Evolutionary conservation across 1,140 invertebrate species (phyloP).

Genomic region (Coenobita brevimanus): DNA sequence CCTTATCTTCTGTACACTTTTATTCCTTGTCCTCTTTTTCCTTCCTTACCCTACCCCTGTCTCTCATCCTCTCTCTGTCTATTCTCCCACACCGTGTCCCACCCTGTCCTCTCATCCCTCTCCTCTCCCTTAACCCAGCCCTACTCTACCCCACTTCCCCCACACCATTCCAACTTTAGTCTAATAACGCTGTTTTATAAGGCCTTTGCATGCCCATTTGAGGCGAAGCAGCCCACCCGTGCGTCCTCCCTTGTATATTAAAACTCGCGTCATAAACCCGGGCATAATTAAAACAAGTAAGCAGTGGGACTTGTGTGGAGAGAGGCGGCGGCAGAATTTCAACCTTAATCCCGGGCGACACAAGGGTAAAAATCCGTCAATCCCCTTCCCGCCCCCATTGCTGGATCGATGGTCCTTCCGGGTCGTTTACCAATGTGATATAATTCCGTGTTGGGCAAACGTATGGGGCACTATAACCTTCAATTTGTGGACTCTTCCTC

Average conservation of each 20-base stretch:
- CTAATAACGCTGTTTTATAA: too few species aligned
- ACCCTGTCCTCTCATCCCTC: not conserved
- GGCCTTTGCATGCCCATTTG: too few species aligned
- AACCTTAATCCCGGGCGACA: not conserved
- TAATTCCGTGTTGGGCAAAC: constrained; percentile 62
- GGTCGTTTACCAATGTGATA: constrained; percentile 64
- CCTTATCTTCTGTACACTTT: too few species aligned
- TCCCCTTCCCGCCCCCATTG: not conserved
- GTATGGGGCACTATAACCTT: constrained; percentile 62
- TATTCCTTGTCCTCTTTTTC: not conserved
- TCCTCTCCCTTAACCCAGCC: not conserved
- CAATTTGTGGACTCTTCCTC: constrained; percentile 60
- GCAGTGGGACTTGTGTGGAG: constrained; percentile 24
- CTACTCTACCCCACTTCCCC: not conserved
- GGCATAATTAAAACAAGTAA: constrained; percentile 63
- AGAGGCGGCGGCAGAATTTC: not conserved
- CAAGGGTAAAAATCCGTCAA: constrained; percentile 18
- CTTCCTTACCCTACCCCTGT: not conserved
- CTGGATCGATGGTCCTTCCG: constrained; percentile 54
- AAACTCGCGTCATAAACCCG: constrained; percentile 56
- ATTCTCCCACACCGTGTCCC: not conserved
- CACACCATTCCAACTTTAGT: not conserved
- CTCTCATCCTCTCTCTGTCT: not conserved
- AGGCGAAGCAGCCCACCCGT: not conserved
- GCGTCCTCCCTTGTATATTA: constrained; percentile 33